Conservation (phyloP, 2,797 vertebrate species). For the Vipera ursinii region DNA sequence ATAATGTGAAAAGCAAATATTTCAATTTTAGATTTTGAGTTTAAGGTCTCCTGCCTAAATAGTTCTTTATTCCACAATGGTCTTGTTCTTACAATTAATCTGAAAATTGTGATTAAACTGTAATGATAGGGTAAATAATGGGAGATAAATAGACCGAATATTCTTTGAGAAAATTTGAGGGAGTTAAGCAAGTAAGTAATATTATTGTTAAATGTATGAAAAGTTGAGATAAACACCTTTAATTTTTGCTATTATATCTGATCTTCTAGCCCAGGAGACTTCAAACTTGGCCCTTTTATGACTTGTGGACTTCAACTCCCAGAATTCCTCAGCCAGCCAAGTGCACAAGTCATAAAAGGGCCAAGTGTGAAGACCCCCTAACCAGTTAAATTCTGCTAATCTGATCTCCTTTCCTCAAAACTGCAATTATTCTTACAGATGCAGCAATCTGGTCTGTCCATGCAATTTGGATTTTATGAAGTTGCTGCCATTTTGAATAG, state of each 20-base stretch:
- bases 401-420: background rate
- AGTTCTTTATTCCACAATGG: slow-evolving; percentile 23
- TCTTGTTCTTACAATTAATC: slow-evolving; percentile 66
- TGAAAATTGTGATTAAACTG: slow-evolving; percentile 69
- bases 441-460: background rate
- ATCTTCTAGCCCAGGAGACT: background rate
- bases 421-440: background rate
- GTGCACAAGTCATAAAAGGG: too few species aligned
- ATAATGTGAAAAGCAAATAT: background rate
- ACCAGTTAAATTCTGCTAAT: background rate
- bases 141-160: slow-evolving; percentile 25
- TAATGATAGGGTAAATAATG: slow-evolving; percentile 61
- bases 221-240: slow-evolving; percentile 48
- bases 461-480: background rate
- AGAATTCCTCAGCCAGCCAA: too few species aligned
- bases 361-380: too few species aligned
- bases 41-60: background rate
- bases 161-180: background rate
- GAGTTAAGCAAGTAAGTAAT: slow-evolving; percentile 15
- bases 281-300: too few species aligned
- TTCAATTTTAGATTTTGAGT: background rate
- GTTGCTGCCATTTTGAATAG: background rate
- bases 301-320: too few species aligned
- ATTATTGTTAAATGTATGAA: slow-evolving; percentile 10
- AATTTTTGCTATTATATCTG: slow-evolving; percentile 21